These are phyloP conservation scores for Aricia agestis DNA, from an alignment of 1,140 invertebrate species.

Conservation along the genomic window DNA sequence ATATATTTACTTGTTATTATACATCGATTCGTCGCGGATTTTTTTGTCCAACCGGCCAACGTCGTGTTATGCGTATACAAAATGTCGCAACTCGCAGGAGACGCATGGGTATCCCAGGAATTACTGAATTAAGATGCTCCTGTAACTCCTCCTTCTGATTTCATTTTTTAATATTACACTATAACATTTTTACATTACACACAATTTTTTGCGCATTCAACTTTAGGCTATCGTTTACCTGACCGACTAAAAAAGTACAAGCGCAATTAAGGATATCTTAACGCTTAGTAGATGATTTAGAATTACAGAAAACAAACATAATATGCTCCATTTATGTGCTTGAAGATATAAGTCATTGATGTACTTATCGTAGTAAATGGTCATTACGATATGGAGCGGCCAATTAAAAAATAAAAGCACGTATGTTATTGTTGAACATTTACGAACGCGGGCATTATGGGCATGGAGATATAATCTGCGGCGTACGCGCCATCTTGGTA, in stretches of 20 bases:
- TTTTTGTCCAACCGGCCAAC: background rate
- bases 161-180: too few relatives aligned
- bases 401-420: slow-evolving; percentile 61
- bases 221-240: too few relatives aligned
- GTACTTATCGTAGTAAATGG: slow-evolving; percentile 22
- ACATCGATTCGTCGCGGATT: background rate
- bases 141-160: too few relatives aligned
- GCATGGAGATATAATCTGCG: slow-evolving; percentile 60
- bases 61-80: too few relatives aligned
- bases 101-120: too few relatives aligned
- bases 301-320: background rate
- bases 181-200: too few relatives aligned
- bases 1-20: slow-evolving; percentile 14
- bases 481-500: slow-evolving; percentile 46
- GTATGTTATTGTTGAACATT: slow-evolving; percentile 65
- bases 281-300: background rate
- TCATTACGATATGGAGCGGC: slow-evolving; percentile 50
- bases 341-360: background rate
- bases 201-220: too few relatives aligned
- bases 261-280: background rate
- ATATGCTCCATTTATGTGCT: background rate
- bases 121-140: too few relatives aligned
- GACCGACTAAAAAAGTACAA: background rate
- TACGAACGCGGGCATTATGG: slow-evolving; percentile 59
- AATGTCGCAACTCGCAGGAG: too few relatives aligned